Evolutionary conservation across 2,888 invertebrate genomes (phyloP), one percentile per base, ranked within the genome.

Genomic region (Mactromeris polynyma): DNA sequence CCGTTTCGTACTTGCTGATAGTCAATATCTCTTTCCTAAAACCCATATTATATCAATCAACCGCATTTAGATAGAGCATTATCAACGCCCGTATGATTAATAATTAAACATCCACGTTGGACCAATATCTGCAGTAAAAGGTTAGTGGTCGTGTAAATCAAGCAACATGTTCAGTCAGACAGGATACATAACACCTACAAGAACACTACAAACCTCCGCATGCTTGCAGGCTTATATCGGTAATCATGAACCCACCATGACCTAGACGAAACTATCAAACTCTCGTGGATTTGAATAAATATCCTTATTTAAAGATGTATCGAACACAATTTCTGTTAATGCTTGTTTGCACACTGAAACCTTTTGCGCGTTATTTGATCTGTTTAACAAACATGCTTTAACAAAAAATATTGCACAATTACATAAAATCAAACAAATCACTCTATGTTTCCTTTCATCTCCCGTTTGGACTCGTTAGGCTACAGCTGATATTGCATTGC

Each of bases 351-450:
- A 73, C 73, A 73, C 36, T 36, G 33, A 73, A 17, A 33, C 73
- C 9, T 33, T 73, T 33, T 19, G 73, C 73, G 36, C 33, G 17
- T 1, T 4, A 33, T 33, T 36, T 73, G 73, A 73, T 33, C 73
- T 19, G 11, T 33, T 73, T 73, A 17, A 11, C 73, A 73, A 73
- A 73, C 73, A 73, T 26, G 0, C 6, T 36, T 73, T 36, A 17
- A 36, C 31, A 73, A 36, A 36, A 73, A 33, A 6, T 19, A 73
- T 73, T 73, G 36, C 36, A 73, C 36, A 33, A 73, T 73, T 73
- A 73, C 73, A 19, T 73, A 73, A 73, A 73, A 36, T 73, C 73
- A 73, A 73, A 73, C 73, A 73, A 73, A 73, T 73, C 73, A 73
- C 73, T 73, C 33, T 2, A 73, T 4, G 33, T 2, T 26, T 14